These are phyloP conservation scores for Drosophila malerkotliana DNA, from an alignment of 1,140 invertebrate species.

Conservation along the genomic window DNA sequence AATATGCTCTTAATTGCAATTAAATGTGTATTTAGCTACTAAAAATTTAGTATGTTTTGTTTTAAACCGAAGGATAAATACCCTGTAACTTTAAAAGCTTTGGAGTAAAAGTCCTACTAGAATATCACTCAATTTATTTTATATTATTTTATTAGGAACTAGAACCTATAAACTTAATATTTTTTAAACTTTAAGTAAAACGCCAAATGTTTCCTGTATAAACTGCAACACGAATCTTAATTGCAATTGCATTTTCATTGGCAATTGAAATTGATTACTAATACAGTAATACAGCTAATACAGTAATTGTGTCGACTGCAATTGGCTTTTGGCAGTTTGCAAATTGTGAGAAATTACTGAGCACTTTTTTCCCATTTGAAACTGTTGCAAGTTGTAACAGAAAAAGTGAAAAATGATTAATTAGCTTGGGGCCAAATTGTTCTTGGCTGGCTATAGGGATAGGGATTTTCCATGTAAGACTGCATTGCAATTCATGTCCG, in stretches of 20 bases:
- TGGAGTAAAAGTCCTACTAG: no score
- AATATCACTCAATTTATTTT: no score
- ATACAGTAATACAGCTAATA: constrained; percentile 33
- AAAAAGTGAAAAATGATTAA: constrained; percentile 51
- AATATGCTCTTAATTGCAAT: background rate
- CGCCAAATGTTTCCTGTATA: background rate
- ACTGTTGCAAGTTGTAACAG: background rate
- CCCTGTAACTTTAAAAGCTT: background rate
- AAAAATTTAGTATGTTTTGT: background rate
- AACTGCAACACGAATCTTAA: constrained; percentile 15
- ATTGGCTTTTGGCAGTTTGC: constrained; percentile 48
- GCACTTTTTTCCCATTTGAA: constrained; percentile 13
- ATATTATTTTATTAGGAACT: background rate
- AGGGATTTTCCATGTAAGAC: constrained; percentile 32
- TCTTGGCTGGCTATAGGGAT: background rate
- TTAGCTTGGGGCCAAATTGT: constrained; percentile 38
- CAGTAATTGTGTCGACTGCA: constrained; percentile 31
- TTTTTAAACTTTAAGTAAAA: background rate
- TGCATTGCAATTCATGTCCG: constrained; percentile 37
- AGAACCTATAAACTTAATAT: background rate
- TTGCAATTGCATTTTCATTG: constrained; percentile 25
- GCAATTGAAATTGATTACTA: constrained; percentile 40
- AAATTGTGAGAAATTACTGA: constrained; percentile 39
- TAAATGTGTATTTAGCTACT: background rate
- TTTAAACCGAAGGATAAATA: background rate